Evolutionary conservation across 2,888 invertebrate species (phyloP).

Genomic region (Tetragonisca angustula): DNA sequence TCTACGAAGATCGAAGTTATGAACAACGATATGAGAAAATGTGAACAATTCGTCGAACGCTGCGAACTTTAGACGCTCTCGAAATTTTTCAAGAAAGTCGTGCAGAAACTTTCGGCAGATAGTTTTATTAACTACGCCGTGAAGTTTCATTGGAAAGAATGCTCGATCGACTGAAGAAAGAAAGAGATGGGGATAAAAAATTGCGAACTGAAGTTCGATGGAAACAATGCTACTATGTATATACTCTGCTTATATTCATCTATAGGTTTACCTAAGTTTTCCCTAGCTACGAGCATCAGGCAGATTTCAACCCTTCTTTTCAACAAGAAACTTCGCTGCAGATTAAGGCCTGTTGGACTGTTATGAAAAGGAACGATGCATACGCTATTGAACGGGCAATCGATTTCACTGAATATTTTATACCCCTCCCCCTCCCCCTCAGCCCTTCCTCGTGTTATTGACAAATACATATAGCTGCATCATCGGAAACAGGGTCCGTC

Average conservation of each 20-base stretch:
- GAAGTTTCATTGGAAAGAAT: slow-evolving; percentile 15
- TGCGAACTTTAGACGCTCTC: not conserved
- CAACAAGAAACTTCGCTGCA: not conserved
- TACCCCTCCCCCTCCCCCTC: no score
- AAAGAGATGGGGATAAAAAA: not conserved
- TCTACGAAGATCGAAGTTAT: not conserved
- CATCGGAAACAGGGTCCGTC: not conserved
- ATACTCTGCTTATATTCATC: not conserved
- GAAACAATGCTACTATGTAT: not conserved
- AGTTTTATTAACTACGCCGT: slow-evolving; percentile 16
- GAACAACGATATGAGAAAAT: not conserved
- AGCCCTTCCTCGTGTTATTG: not conserved
- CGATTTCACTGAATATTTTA: slow-evolving; percentile 22
- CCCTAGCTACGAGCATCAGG: not conserved
- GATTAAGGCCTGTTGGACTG: slow-evolving; percentile 19
- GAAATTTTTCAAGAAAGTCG: not conserved
- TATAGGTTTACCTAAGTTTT: slow-evolving; percentile 1
- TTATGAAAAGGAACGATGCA: not conserved
- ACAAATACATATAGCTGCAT: not conserved
- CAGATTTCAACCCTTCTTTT: slow-evolving; percentile 11
- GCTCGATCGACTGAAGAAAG: slow-evolving; percentile 9
- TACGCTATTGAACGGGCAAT: slow-evolving; percentile 1
- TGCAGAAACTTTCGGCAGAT: not conserved
- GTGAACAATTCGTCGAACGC: not conserved
- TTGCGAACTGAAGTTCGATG: not conserved